Evolutionary conservation across 1,140 invertebrate genomes (phyloP).

Genomic region (Drosophila trapezifrons): DNA sequence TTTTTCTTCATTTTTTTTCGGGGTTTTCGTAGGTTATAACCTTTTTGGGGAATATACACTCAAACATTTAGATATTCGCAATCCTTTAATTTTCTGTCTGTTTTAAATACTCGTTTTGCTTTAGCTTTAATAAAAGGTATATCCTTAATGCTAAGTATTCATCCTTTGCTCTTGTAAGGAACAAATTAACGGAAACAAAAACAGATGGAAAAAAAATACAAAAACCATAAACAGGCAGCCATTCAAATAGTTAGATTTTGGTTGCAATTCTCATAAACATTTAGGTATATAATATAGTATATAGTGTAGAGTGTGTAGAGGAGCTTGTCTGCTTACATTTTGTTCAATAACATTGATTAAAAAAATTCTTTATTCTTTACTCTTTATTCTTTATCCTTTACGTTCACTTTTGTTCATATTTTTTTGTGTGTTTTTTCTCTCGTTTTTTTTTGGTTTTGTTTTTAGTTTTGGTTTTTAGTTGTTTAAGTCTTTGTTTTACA

Average conservation of each 20-base stretch:
- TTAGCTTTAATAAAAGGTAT: slow-evolving; percentile 25
- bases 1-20: neutral
- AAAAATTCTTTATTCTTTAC: slow-evolving; percentile 33
- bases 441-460: slow-evolving; percentile 12
- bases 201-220: slow-evolving; percentile 6
- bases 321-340: slow-evolving; percentile 23
- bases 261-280: slow-evolving; percentile 57
- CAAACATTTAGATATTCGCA: slow-evolving; percentile 26
- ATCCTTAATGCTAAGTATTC: slow-evolving; percentile 26
- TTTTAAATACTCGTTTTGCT: slow-evolving; percentile 2
- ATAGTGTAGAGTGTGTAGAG: slow-evolving; percentile 14
- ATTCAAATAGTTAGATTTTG: slow-evolving; percentile 54
- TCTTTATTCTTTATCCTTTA: slow-evolving; percentile 17
- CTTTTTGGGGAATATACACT: slow-evolving; percentile 24
- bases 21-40: slow-evolving; percentile 1
- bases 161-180: slow-evolving; percentile 1
- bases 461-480: slow-evolving; percentile 27
- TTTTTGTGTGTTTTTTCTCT: slow-evolving; percentile 13
- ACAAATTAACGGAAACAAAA: slow-evolving; percentile 28
- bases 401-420: slow-evolving; percentile 29
- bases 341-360: slow-evolving; percentile 44
- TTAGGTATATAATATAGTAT: slow-evolving; percentile 54
- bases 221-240: slow-evolving; percentile 35
- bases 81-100: slow-evolving; percentile 1
- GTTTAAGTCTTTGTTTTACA: slow-evolving; percentile 81